Evolutionary conservation across 2,113 vertebrate species (phyloP).

Genomic region (Oreochromis niloticus): DNA sequence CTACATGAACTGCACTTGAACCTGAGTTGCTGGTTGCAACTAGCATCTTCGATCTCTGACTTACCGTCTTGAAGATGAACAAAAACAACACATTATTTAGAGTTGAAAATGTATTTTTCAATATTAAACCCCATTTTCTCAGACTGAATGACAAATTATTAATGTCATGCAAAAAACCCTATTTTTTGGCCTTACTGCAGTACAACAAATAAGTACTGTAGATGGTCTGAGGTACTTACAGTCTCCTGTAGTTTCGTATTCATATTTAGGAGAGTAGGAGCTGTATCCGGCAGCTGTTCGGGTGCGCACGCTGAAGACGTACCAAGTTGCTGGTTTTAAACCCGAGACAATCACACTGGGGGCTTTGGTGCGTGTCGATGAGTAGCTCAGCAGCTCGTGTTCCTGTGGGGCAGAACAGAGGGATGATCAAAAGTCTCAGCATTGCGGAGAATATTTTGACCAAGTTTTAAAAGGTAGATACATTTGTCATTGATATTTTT

Average conservation of each 20-base stretch:
- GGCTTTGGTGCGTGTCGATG: slow-evolving; percentile 89
- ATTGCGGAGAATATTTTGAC: neutral
- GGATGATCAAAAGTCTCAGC: neutral
- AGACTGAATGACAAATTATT: neutral
- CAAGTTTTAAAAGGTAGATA: neutral
- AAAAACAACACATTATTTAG: neutral
- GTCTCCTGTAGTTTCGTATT: slow-evolving; percentile 89
- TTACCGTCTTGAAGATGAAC: neutral
- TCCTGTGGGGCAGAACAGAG: slow-evolving; percentile 71
- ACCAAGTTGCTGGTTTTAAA: slow-evolving; percentile 89
- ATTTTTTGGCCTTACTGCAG: neutral
- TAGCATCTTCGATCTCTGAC: slow-evolving; percentile 51
- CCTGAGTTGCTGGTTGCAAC: neutral
- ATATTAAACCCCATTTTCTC: neutral
- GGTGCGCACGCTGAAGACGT: slow-evolving; percentile 88
- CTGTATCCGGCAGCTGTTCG: slow-evolving; percentile 87
- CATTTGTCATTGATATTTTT: neutral
- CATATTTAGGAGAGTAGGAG: slow-evolving; percentile 89
- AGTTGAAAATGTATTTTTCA: neutral
- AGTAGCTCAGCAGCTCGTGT: slow-evolving; percentile 91
- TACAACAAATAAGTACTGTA: neutral
- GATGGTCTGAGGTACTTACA: slow-evolving; percentile 51
- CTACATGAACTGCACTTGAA: slow-evolving; percentile 35
- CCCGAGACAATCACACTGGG: slow-evolving; percentile 93
- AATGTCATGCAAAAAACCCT: neutral